Evolutionary conservation across 1,140 invertebrate genomes (phyloP).

Genomic region (Dinothrombium tinctorium): DNA sequence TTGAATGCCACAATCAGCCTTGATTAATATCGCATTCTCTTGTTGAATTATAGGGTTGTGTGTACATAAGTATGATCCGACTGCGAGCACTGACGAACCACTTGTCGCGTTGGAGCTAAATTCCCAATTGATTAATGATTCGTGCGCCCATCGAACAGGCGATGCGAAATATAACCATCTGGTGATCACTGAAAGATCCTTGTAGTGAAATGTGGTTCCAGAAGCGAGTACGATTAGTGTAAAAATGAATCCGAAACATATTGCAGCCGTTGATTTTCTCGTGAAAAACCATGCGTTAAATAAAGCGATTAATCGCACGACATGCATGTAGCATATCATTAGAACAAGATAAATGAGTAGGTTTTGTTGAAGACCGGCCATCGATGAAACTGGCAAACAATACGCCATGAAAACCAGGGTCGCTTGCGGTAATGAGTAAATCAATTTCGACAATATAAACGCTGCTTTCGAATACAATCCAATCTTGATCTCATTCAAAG

Average conservation of each 20-base stretch:
- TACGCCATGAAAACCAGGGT: constrained; percentile 47
- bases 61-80: constrained; percentile 7
- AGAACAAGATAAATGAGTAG: constrained; percentile 46
- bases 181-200: constrained; percentile 38
- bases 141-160: constrained; percentile 45
- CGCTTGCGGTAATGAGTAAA: constrained; percentile 34
- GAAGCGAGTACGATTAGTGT: constrained; percentile 35
- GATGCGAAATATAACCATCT: constrained; percentile 40
- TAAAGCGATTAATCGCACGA: constrained; percentile 40
- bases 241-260: constrained; percentile 28
- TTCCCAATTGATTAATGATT: constrained; percentile 26
- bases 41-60: constrained; percentile 15
- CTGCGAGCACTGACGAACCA: not conserved
- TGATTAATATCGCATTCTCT: constrained; percentile 17
- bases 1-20: constrained; percentile 18
- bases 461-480: constrained; percentile 48
- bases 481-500: constrained; percentile 50
- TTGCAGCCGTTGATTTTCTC: constrained; percentile 3
- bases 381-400: constrained; percentile 60
- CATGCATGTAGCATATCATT: constrained; percentile 48
- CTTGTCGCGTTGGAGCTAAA: constrained; percentile 12
- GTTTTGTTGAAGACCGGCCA: constrained; percentile 46
- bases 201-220: constrained; percentile 42
- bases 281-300: constrained; percentile 37
- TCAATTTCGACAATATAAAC: constrained; percentile 44